Evolutionary conservation across 2,797 vertebrate species (phyloP).

Genomic region (Loriculus beryllinus): DNA sequence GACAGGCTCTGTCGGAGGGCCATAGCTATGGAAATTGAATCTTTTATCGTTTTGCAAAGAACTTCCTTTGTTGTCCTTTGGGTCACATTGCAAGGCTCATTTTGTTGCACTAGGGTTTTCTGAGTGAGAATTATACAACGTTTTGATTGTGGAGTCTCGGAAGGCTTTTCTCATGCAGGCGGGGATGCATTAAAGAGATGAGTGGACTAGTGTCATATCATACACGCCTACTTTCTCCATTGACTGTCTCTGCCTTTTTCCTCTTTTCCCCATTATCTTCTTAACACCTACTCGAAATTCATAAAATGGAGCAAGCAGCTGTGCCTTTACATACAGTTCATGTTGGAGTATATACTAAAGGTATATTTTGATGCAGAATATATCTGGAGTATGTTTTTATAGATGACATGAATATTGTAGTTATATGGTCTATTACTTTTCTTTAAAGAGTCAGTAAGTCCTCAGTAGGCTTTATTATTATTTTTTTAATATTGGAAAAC

Average conservation of each 20-base stretch:
- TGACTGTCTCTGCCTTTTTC: neutral
- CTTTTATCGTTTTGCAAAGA: slow-evolving; percentile 35
- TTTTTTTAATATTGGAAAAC: neutral
- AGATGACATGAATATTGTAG: neutral
- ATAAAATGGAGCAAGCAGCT: neutral
- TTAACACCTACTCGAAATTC: neutral
- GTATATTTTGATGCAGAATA: neutral
- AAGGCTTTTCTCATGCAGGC: neutral
- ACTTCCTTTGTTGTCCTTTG: slow-evolving; percentile 45
- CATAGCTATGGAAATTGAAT: slow-evolving; percentile 32
- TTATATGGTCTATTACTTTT: neutral
- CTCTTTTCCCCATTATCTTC: neutral
- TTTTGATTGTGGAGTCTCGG: slow-evolving; percentile 16
- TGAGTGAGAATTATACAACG: neutral
- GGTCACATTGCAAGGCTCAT: slow-evolving; percentile 19
- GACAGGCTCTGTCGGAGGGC: neutral
- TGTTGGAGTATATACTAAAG: neutral
- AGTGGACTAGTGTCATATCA: neutral
- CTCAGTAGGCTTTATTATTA: neutral
- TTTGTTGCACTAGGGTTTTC: neutral
- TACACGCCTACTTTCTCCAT: neutral
- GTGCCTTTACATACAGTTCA: neutral
- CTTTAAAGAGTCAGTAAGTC: neutral
- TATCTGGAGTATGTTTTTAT: neutral
- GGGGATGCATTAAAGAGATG: slow-evolving; percentile 12